Base-by-base conservation (phyloP, 2,888 invertebrate species). In the Cantharis flavilabris region DNA sequence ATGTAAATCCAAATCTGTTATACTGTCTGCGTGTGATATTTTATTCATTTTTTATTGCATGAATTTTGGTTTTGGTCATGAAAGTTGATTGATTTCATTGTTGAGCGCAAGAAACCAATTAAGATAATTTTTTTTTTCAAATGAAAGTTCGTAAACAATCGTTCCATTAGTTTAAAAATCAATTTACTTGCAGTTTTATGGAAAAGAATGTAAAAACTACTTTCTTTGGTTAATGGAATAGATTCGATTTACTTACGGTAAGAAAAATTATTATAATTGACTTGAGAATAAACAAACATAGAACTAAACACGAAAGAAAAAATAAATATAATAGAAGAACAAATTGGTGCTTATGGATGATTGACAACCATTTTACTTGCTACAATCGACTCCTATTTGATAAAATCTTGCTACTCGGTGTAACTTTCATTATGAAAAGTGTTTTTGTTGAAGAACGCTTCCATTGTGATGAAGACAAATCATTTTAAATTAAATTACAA, bases 1-100 rank as follows among this genome's bases (percentile, higher is more conserved):
- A 62, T 72, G 64, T 71, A 72, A 75, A 77, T 77, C 71, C 62
- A 23, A 72, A 75, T 73, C 69, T 26, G 62, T 49, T 64, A 18
- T n/a, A 49, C 49, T 49, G 49, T 49, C 49, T 49, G n/a, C 49
- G n/a, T 49, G 49, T 9, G 49, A 49, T 49, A 49, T 49, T 49
- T 49, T 49, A 49, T 49, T 49, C 49, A 49, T 49, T 26, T 26
- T 26, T 49, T 49, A n/a, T 49, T n/a, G 49, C 49, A n/a, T 1
- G 7, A 7, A 49, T 49, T n/a, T 49, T n/a, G 49, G 49, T 49
- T 49, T 49, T 49, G 49, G 49, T 49, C 49, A 49, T n/a, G 49
- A 49, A 49, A 49, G 49, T 49, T 49, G 49, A 49, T 49, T 49
- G n/a, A 49, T 49, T 49, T 49, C 5, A 49, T 49, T 49, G 49